These are phyloP conservation scores for Lumbricus terrestris DNA, from an alignment of 2,888 invertebrate genomes.

Conservation along the genomic window DNA sequence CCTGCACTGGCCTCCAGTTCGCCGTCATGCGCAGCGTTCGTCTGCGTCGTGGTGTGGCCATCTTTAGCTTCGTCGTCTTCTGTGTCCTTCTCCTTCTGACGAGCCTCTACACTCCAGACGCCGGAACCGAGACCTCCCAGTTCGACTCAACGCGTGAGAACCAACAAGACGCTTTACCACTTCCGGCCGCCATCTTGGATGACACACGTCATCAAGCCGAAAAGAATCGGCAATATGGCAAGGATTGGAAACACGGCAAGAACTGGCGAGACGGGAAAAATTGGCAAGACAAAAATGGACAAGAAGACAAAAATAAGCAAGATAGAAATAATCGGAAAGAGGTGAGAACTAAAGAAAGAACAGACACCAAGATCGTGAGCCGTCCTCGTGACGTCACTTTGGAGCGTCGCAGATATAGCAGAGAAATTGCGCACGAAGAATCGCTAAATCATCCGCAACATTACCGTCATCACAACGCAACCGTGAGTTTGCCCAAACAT, in stretches of 20 bases:
- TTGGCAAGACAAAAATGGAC: not conserved
- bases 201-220: not conserved
- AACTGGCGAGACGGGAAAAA: not conserved
- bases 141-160: not conserved
- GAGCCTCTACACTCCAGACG: not conserved
- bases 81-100: not conserved
- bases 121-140: not conserved
- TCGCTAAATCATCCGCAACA: not conserved
- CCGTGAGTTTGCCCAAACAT: not conserved
- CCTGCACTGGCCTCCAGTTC: not conserved
- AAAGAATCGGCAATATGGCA: not conserved
- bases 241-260: too few relatives aligned
- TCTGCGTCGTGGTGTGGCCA: not conserved
- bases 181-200: not conserved
- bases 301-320: not conserved
- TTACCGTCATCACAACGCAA: not conserved
- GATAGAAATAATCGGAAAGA: not conserved
- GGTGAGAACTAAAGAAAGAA: not conserved
- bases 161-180: not conserved
- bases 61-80: not conserved
- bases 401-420: not conserved
- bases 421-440: not conserved
- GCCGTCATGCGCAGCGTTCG: slow-evolving; percentile 5
- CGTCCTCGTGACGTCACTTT: not conserved
- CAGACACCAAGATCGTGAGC: not conserved